A percentile compares a stretch with the other conserved stretches of the same genome.
Evolutionary conservation across 2,888 invertebrate species (phyloP).

Genomic region (Dynastes grantii): DNA sequence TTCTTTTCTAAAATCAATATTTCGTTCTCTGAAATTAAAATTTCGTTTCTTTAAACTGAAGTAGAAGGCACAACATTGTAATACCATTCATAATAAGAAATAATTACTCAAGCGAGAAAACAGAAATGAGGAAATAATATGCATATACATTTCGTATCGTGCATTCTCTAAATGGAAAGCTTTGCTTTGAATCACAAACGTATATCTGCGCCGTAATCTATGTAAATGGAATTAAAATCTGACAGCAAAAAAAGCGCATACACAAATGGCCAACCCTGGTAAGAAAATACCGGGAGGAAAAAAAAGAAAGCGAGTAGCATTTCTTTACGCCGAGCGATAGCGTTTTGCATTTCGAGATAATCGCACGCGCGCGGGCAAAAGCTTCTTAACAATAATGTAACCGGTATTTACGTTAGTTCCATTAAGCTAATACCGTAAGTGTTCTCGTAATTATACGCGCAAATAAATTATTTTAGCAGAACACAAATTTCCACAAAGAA

Average conservation of each 20-base stretch:
- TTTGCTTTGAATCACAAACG: slow-evolving; percentile 28
- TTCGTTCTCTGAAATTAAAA: too few relatives aligned
- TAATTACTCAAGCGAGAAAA: not conserved
- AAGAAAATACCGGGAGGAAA: slow-evolving; percentile 17
- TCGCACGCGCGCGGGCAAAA: slow-evolving; percentile 25
- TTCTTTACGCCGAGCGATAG: slow-evolving; percentile 16
- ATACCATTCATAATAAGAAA: not conserved
- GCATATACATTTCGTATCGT: not conserved
- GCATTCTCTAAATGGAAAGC: slow-evolving; percentile 3
- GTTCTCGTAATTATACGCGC: slow-evolving; percentile 46
- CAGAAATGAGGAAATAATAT: not conserved
- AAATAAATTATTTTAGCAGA: slow-evolving; percentile 52
- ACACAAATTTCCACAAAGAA: slow-evolving; percentile 50
- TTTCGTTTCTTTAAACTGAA: too few relatives aligned
- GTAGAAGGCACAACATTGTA: too few relatives aligned
- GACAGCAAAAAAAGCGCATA: slow-evolving; percentile 9
- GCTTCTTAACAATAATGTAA: slow-evolving; percentile 45
- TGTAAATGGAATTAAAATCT: slow-evolving; percentile 45
- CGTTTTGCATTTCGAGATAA: slow-evolving; percentile 40
- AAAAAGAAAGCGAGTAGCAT: slow-evolving; percentile 14
- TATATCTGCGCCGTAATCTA: slow-evolving; percentile 31
- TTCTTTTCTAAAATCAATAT: too few relatives aligned
- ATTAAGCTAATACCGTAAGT: slow-evolving; percentile 51
- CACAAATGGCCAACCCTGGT: slow-evolving; percentile 9
- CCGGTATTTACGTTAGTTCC: slow-evolving; percentile 51